Conservation (phyloP, 35 echinoderm and acorn worm species). For the Eucidaris tribuloides region DNA sequence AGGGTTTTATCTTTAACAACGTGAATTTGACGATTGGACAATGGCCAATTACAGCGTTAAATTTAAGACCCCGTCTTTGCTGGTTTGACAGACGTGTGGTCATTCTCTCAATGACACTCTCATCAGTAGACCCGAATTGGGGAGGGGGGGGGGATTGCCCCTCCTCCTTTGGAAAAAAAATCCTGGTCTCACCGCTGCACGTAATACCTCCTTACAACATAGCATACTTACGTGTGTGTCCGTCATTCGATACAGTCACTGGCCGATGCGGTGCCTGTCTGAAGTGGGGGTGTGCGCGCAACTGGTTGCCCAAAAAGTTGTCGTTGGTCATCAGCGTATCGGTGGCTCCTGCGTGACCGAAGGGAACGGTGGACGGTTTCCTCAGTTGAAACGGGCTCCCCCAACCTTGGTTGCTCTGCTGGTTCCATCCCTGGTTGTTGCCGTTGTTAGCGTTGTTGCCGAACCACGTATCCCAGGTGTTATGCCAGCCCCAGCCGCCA, state of each 20-base stretch:
- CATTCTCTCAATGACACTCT: neutral
- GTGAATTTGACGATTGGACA: neutral
- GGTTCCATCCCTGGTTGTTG: neutral
- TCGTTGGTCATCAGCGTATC: neutral
- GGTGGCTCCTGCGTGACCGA: neutral
- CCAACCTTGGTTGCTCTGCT: neutral
- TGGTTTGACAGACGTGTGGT: neutral
- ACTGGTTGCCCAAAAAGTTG: neutral
- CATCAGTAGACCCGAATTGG: neutral
- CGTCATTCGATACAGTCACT: conserved; percentile 14
- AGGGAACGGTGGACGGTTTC: neutral
- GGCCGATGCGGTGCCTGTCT: neutral
- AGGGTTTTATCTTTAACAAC: too few relatives aligned
- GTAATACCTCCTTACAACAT: too few relatives aligned
- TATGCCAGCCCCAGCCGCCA: neutral
- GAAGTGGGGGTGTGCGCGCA: neutral
- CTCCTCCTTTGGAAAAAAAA: too few relatives aligned
- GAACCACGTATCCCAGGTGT: too few relatives aligned
- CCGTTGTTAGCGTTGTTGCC: neutral
- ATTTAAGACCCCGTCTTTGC: neutral
- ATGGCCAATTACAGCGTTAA: neutral
- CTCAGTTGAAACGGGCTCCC: neutral
- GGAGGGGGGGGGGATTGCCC: neutral
- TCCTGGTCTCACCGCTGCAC: too few relatives aligned
- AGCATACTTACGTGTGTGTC: conserved; percentile 3